Percentiles rank a stretch among this genome's conserved stretches.
Evolutionary conservation across 2,888 invertebrate species (phyloP).

Genomic region (Troides helena): DNA sequence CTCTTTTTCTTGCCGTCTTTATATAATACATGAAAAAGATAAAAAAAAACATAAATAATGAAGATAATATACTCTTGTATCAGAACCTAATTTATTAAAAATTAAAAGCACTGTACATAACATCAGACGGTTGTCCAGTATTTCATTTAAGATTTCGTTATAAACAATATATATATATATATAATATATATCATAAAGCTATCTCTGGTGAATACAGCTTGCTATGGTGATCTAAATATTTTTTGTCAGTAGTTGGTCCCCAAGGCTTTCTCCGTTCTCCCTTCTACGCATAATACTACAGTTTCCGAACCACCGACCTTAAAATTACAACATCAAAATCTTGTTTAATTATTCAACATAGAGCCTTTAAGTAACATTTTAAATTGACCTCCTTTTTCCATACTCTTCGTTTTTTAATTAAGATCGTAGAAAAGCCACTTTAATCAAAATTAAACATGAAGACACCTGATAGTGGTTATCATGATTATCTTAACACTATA

Average conservation of each 20-base stretch:
- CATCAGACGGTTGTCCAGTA: not conserved
- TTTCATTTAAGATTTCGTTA: not conserved
- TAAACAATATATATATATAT: not conserved
- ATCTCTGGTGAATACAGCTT: not conserved
- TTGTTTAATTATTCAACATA: not conserved
- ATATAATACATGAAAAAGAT: not conserved
- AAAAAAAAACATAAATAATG: not conserved
- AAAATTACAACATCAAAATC: not conserved
- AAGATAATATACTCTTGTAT: not conserved
- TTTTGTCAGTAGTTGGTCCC: not conserved
- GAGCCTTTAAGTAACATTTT: no score
- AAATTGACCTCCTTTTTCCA: no score
- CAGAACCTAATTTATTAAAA: not conserved
- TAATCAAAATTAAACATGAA: no score
- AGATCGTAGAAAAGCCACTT: no score
- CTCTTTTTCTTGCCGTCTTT: no score
- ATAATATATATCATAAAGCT: not conserved
- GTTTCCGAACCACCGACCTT: not conserved
- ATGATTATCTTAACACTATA: no score
- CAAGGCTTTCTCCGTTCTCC: not conserved
- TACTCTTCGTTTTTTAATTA: no score
- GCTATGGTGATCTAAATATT: not conserved
- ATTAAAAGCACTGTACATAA: not conserved
- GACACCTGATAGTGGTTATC: no score
- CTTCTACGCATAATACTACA: not conserved